phyloP scores from a whole-genome alignment of 1,140 invertebrate genomes.

The Scylla paramamosain region DNA sequence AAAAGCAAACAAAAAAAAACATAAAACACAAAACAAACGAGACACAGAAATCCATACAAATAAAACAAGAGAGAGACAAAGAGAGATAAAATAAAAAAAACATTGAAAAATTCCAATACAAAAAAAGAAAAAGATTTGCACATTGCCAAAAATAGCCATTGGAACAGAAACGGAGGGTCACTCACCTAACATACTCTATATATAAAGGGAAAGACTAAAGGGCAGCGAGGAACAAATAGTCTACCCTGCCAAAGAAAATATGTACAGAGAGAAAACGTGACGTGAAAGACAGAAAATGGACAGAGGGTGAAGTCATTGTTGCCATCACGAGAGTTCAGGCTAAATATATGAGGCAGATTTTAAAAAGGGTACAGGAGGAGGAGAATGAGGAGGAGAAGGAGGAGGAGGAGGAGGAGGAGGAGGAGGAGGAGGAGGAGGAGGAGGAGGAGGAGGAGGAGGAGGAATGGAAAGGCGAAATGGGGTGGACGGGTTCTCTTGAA shows the following conservation, averaged over 20 bases:
- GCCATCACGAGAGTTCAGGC: not conserved
- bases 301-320: not conserved
- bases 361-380: not conserved
- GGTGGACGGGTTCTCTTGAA: no score
- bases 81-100: not conserved
- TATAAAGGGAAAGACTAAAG: not conserved
- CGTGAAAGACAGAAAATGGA: not conserved
- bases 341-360: not conserved
- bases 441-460: not conserved
- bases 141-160: not conserved
- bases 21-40: not conserved
- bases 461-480: not conserved
- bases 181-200: no score
- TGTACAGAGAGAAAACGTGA: not conserved
- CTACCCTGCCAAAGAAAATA: not conserved
- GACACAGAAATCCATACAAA: not conserved
- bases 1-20: not conserved
- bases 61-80: not conserved
- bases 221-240: not conserved
- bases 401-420: not conserved
- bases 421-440: not conserved
- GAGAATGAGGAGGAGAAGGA: not conserved
- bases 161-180: not conserved
- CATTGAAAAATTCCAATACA: not conserved
- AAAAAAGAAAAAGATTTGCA: not conserved